Evolutionary conservation across 1,140 invertebrate genomes (phyloP), one percentile per base, ranked within the genome.

Genomic region (Akabosia matsudoensis): DNA sequence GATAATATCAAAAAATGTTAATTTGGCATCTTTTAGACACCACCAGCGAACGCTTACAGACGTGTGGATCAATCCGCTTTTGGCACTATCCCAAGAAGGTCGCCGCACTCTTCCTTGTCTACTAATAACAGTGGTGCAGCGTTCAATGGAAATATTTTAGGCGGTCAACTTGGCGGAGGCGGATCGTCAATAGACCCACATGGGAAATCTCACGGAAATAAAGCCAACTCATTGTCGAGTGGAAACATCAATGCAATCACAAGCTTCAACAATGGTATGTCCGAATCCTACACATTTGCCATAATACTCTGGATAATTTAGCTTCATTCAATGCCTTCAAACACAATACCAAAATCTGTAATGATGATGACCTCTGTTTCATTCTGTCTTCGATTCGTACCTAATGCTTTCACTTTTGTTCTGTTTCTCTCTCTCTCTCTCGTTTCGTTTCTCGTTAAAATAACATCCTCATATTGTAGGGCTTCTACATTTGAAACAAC

Each of bases 11-110:
- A 45, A 45, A 67, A 67, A 30, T 31, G 61, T 31, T 67, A 67
- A 67, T 67, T 67, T 67, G 61, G 22, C 30, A n/a, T 70, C 70
- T 72, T 51, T 4, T 45, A 82, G 79, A 82, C 81, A 26, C 81
- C 81, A 33, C 81, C 81, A n/a, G 79, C 79, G n/a, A 82, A 79
- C 74, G 80, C 82, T 24, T 82, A 79, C 54, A 77, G 82, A 26
- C 75, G 80, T 33, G 78, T 80, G 13, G 78, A 80, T 37, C 76
- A 79, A 16, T 31, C 76, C 1, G 52, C 74, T 2, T 74, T 71
- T 18, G 81, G 81, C n/a, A 80, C 81, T 7, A 64, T 82, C 33
- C 81, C 81, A 52, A 54, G 79, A 51, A 52, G 80, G 30, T 56
- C 77, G 13, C 72, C 73, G 18, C 72, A 73, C 34, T 33, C 73